Conservation (phyloP, 2,113 vertebrate genomes). For the Mastomys natalensis region DNA sequence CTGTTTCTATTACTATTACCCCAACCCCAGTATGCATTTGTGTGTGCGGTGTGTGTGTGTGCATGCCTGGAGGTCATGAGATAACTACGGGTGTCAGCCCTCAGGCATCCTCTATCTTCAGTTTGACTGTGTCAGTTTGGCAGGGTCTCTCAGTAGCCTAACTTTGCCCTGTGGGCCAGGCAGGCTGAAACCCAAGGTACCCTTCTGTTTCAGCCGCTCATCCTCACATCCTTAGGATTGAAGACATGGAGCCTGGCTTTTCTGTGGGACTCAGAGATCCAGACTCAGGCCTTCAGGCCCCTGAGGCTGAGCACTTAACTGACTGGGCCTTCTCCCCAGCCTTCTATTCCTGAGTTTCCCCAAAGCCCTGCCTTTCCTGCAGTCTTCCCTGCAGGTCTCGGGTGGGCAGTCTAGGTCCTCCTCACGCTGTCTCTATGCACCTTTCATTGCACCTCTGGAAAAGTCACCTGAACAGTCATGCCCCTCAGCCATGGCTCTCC, state of each 20-base stretch:
- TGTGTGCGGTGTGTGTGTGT: neutral
- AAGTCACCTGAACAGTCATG: neutral
- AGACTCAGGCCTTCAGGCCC: neutral
- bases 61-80: neutral
- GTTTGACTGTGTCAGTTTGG: too few species aligned
- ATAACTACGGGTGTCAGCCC: too few species aligned
- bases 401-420: neutral
- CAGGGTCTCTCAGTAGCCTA: neutral
- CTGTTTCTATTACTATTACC: neutral
- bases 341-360: neutral
- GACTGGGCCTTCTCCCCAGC: neutral
- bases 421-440: neutral
- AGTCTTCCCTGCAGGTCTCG: neutral
- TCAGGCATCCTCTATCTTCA: neutral
- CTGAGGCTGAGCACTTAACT: neutral
- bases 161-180: neutral
- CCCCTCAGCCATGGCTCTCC: neutral
- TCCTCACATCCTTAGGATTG: neutral
- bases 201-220: neutral
- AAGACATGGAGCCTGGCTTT: neutral
- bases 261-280: neutral
- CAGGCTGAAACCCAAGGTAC: neutral
- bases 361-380: neutral
- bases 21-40: neutral
- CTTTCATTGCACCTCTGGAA: neutral